These are phyloP conservation scores for Morinoia aosen DNA, from an alignment of 2,888 invertebrate species.

Conservation along the genomic window DNA sequence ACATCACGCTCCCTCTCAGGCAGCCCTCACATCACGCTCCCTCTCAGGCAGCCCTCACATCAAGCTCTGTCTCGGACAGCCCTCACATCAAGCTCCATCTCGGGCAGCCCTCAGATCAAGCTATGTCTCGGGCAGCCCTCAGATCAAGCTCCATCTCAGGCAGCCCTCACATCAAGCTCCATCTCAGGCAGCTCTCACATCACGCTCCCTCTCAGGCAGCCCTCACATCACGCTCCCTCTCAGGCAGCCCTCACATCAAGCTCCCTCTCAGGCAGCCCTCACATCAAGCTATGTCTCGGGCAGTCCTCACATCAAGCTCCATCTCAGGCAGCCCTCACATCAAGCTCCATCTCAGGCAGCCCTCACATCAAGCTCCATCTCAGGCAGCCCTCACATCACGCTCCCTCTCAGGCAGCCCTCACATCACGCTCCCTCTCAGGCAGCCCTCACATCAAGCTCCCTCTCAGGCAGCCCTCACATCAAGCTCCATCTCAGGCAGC, in stretches of 20 bases:
- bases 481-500: constrained; percentile 75
- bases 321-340: constrained; percentile 95
- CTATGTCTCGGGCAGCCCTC: constrained; percentile 72
- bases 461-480: constrained; percentile 96
- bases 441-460: constrained; percentile 88
- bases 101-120: too few relatives aligned
- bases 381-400: too few relatives aligned
- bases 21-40: constrained; percentile 85
- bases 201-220: too few relatives aligned
- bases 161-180: constrained; percentile 86
- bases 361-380: too few relatives aligned
- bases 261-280: constrained; percentile 72
- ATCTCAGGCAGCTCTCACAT: constrained; percentile 62
- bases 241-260: too few relatives aligned
- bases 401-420: too few relatives aligned
- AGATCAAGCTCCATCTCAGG: constrained; percentile 98
- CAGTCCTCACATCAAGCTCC: too few relatives aligned
- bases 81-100: too few relatives aligned
- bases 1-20: too few relatives aligned
- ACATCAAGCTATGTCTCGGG: constrained; percentile 97
- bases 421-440: too few relatives aligned
- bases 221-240: too few relatives aligned
- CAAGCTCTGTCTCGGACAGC: too few relatives aligned
- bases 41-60: constrained; percentile 62
- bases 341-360: constrained; percentile 75